phyloP scores from a whole-genome alignment of 2,113 vertebrate species.

The Coryphaenoides rupestris region DNA sequence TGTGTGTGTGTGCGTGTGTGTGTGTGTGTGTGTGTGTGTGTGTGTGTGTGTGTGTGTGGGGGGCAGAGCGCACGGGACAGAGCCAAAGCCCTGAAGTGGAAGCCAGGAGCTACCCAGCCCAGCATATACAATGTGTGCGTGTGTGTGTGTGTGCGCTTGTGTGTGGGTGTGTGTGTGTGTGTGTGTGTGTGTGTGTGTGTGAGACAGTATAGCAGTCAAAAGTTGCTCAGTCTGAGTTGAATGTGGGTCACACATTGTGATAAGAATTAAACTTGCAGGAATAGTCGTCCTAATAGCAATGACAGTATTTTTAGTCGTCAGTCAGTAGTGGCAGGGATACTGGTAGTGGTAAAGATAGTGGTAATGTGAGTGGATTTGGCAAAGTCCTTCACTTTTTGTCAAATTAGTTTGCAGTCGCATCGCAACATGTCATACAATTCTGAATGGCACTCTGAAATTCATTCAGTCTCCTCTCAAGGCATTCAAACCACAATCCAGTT shows the following conservation, averaged over 20 bases:
- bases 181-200: slow-evolving; percentile 2
- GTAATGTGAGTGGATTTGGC: too few species aligned
- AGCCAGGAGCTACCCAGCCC: slow-evolving; percentile 66
- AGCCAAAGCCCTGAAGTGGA: slow-evolving; percentile 68
- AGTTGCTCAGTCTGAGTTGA: slow-evolving; percentile 48
- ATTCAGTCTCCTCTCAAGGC: neutral
- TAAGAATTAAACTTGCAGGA: too few species aligned
- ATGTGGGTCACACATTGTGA: slow-evolving; percentile 62
- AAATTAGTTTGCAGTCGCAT: too few species aligned
- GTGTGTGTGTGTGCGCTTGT: slow-evolving; percentile 23
- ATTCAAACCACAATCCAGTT: slow-evolving; percentile 3
- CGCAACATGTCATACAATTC: neutral
- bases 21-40: slow-evolving; percentile 29
- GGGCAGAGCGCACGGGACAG: slow-evolving; percentile 50
- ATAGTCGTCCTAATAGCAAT: too few species aligned
- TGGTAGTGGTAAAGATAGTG: too few species aligned
- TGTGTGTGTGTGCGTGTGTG: slow-evolving; percentile 40
- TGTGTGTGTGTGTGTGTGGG: slow-evolving; percentile 19
- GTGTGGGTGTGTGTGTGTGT: slow-evolving; percentile 5
- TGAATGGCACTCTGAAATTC: neutral
- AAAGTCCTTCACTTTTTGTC: too few species aligned
- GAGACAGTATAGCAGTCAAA: slow-evolving; percentile 30
- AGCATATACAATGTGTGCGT: slow-evolving; percentile 36
- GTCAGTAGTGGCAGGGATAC: too few species aligned
- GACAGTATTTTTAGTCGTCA: too few species aligned